Percentiles rank a stretch among this genome's conserved stretches.
These are phyloP conservation scores for Gymnothorax reevesii DNA, from an alignment of 2,797 vertebrate genomes.

Conservation along the genomic window DNA sequence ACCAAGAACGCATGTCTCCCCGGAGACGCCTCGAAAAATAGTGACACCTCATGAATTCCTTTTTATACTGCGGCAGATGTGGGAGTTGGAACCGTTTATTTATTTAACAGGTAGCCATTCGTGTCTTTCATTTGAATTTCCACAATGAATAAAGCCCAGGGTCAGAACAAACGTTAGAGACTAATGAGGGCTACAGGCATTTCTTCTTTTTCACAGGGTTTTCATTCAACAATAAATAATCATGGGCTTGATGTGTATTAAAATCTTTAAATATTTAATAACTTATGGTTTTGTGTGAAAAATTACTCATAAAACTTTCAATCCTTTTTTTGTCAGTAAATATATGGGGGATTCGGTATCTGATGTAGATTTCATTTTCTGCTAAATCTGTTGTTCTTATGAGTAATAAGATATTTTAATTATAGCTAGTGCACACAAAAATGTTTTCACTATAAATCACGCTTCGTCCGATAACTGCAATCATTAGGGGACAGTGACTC, in stretches of 20 bases:
- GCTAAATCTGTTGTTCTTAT: background rate
- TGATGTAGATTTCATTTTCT: background rate
- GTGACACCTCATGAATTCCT: background rate
- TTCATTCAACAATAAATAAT: background rate
- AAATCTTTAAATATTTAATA: background rate
- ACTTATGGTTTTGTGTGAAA: background rate
- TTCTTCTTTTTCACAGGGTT: background rate
- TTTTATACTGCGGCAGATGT: background rate
- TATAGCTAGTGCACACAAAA: background rate
- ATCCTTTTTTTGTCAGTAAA: background rate
- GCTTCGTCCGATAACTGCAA: background rate
- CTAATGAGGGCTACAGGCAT: background rate
- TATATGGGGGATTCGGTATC: background rate
- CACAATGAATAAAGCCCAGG: background rate
- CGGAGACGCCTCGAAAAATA: background rate
- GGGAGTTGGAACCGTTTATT: background rate
- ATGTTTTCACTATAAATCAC: background rate
- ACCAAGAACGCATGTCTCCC: background rate
- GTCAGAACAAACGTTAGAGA: background rate
- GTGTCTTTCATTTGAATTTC: background rate
- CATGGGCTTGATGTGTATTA: background rate
- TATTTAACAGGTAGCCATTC: slow-evolving; percentile 1
- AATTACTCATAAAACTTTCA: background rate
- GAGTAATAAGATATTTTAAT: background rate
- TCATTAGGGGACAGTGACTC: background rate